These are phyloP conservation scores for Petrocephalus sullivani DNA, from an alignment of 2,797 vertebrate species.

Conservation along the genomic window DNA sequence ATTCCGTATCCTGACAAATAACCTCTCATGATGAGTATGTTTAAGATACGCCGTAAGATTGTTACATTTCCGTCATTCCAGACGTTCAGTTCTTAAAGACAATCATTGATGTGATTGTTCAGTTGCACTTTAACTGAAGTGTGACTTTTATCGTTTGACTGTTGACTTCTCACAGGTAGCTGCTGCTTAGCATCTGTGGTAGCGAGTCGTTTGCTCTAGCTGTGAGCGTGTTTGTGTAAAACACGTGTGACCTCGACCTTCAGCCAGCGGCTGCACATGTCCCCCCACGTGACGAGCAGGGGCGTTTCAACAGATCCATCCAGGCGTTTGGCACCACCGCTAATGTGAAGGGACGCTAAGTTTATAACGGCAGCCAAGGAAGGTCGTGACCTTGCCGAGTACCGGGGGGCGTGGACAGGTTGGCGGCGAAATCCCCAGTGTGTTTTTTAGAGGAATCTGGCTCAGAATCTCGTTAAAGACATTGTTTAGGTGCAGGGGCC, in stretches of 20 bases:
- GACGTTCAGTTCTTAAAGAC: background rate
- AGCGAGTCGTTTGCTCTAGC: background rate
- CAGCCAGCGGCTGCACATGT: background rate
- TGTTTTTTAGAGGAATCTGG: background rate
- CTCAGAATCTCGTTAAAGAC: background rate
- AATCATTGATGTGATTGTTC: background rate
- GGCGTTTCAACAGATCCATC: background rate
- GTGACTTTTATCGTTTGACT: background rate
- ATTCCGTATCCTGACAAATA: background rate
- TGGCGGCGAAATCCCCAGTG: background rate
- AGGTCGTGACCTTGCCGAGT: background rate
- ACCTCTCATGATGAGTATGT: background rate
- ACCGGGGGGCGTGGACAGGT: background rate
- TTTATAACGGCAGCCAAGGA: background rate
- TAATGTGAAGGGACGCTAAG: background rate
- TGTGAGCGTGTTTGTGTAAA: background rate
- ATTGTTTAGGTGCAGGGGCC: background rate
- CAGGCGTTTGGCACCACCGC: background rate
- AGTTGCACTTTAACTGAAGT: background rate
- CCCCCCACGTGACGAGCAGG: background rate
- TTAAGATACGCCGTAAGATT: background rate
- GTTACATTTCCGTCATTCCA: background rate
- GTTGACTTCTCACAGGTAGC: background rate
- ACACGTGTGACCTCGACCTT: background rate
- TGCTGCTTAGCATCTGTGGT: background rate